A percentile compares a stretch with the other conserved stretches of the same genome.
Conservation (phyloP, 2,113 vertebrate species). For the Empidonax alnorum region DNA sequence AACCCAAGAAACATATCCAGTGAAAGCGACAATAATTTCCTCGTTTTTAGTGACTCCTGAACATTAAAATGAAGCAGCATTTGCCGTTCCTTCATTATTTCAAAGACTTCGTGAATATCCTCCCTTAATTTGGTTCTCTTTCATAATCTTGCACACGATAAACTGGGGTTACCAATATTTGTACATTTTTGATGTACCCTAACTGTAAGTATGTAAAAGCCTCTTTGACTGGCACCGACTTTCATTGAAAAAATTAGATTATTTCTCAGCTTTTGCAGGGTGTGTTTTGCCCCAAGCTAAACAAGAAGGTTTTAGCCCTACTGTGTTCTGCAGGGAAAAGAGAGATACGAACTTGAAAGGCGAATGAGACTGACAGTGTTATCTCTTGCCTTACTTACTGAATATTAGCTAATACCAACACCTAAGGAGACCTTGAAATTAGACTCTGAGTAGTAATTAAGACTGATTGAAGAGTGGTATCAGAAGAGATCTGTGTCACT, state of each 20-base stretch:
- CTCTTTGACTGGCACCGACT: conserved; percentile 76
- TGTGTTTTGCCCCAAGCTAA: conserved; percentile 78
- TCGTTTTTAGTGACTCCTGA: conserved; percentile 25
- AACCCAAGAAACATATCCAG: conserved; percentile 17
- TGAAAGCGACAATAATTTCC: neutral
- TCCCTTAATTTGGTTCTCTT: conserved; percentile 17
- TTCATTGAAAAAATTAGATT: conserved; percentile 80
- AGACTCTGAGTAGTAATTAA: conserved; percentile 52
- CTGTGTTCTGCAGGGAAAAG: conserved; percentile 60
- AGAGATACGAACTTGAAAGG: conserved; percentile 44
- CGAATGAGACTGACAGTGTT: neutral
- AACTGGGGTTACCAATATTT: conserved; percentile 17
- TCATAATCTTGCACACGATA: neutral
- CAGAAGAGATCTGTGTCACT: conserved; percentile 42
- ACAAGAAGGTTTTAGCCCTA: conserved; percentile 72
- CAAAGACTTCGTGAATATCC: neutral
- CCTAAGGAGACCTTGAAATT: conserved; percentile 56
- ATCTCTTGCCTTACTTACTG: conserved; percentile 46
- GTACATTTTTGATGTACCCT: conserved; percentile 49
- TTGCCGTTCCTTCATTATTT: neutral
- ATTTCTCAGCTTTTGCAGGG: conserved; percentile 70
- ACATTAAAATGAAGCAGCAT: conserved; percentile 1
- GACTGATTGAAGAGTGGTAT: conserved; percentile 57
- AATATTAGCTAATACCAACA: conserved; percentile 49
- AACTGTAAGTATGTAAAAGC: conserved; percentile 49